Percentiles rank a stretch among this genome's conserved stretches.
Conservation (phyloP, 2,888 invertebrate species). For the Dastarcus helophoroides region DNA sequence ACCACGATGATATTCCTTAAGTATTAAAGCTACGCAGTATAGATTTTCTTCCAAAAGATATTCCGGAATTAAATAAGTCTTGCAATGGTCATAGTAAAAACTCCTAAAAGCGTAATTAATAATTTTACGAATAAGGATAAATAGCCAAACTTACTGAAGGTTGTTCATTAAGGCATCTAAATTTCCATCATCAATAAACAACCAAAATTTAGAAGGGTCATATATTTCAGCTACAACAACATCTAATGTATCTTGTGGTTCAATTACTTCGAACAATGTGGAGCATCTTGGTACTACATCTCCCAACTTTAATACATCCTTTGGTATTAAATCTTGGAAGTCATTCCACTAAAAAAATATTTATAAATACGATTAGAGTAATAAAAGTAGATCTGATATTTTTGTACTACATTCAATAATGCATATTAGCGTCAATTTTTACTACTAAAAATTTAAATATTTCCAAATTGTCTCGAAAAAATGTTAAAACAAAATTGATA, state of each 20-base stretch:
- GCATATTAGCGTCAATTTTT: too few relatives aligned
- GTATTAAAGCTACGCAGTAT: slow-evolving; percentile 39
- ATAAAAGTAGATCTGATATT: too few relatives aligned
- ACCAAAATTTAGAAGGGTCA: slow-evolving; percentile 48
- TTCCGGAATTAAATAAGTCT: slow-evolving; percentile 18
- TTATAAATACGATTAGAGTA: too few relatives aligned
- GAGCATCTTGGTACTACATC: too few relatives aligned
- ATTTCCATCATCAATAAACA: slow-evolving; percentile 34
- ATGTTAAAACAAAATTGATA: too few relatives aligned
- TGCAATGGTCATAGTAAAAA: slow-evolving; percentile 15
- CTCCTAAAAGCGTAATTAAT: slow-evolving; percentile 12
- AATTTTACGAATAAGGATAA: not conserved
- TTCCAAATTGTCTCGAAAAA: too few relatives aligned
- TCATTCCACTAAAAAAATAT: too few relatives aligned
- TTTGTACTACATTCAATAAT: too few relatives aligned
- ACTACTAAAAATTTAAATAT: too few relatives aligned
- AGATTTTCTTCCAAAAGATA: slow-evolving; percentile 31
- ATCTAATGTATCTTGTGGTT: slow-evolving; percentile 30
- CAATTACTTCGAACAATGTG: too few relatives aligned
- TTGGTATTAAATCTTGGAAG: too few relatives aligned
- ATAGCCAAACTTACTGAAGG: slow-evolving; percentile 35
- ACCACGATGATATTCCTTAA: slow-evolving; percentile 43
- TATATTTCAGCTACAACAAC: slow-evolving; percentile 43
- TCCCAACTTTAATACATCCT: too few relatives aligned
- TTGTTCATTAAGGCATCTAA: slow-evolving; percentile 42